Evolutionary conservation across 2,113 vertebrate genomes (phyloP).

Genomic region (Bambusicola thoracicus): DNA sequence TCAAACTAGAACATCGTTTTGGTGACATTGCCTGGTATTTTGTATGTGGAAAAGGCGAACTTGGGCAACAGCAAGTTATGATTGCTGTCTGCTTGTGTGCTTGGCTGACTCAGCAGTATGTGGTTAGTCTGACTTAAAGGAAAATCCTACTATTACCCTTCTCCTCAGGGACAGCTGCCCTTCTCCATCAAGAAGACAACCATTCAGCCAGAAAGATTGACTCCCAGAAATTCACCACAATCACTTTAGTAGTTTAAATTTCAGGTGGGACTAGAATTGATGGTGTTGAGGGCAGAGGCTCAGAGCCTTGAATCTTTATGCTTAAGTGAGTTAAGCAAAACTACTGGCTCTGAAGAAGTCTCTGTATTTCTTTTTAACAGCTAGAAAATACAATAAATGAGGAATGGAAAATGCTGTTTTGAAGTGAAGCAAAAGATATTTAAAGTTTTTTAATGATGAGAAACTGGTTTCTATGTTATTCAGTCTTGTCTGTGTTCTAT

Average conservation of each 20-base stretch:
- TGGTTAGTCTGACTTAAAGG: conserved; percentile 12
- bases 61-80: background rate
- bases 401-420: background rate
- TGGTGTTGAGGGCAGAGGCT: conserved; percentile 53
- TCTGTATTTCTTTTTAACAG: conserved; percentile 47
- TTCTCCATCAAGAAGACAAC: conserved; percentile 57
- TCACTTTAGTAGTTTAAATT: conserved; percentile 62
- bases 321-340: conserved; percentile 62
- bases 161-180: conserved; percentile 44
- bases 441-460: background rate
- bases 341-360: conserved; percentile 36
- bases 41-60: background rate
- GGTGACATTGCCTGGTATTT: background rate
- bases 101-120: conserved; percentile 41
- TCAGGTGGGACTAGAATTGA: conserved; percentile 65
- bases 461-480: background rate
- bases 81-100: background rate
- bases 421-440: background rate
- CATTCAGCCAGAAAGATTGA: conserved; percentile 53
- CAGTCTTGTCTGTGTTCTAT: background rate
- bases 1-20: background rate
- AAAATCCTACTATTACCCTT: conserved; percentile 39
- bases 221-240: conserved; percentile 46
- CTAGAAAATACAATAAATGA: conserved; percentile 44
- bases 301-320: conserved; percentile 41